Base-by-base conservation (phyloP, 2,797 vertebrate genomes). In the Melanotaenia boesemani region DNA sequence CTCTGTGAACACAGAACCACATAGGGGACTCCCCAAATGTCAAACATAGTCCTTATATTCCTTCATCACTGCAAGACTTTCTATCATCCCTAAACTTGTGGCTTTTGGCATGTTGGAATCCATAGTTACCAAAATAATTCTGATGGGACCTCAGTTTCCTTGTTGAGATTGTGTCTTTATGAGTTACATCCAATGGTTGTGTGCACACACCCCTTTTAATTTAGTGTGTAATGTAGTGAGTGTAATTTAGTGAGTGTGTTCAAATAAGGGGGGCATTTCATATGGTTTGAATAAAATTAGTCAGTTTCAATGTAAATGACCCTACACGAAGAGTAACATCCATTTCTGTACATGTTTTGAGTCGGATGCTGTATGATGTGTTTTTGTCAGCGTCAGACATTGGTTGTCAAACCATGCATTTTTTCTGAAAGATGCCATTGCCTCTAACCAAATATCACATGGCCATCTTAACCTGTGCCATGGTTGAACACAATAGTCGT, bases 21-120 rank as follows among this genome's bases (percentile, higher is more conserved):
- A 22, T 83, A 54, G n/a, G 80, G 86, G 90, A 93, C 30, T 15
- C 52, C 83, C 77, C 72, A 78, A 77, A 86, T 85, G 77, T 87
- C 80, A 56, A 81, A 85, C 85, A 84, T 44, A 50, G 54, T 60
- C 85, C 77, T 71, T 81, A 71, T 8, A 82, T 37, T 68, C 81
- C 84, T 83, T 56, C 62, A 39, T 55, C 85, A 57, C 63, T 72
- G 61, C 11, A 66, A 75, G 28, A 70, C 63, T 73, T 79, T 62
- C 60, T 76, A 74, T 58, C 22, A 13, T 61, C 32, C 83, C 37
- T 34, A 80, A 87, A 86, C 74, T 74, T 87, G 83, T 62, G 50
- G 41, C 32, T 67, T 86, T 69, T 90, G 86, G 88, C 71, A 77
- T 75, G 76, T 76, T 81, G 37, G 80, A 82, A 77, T 79, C 70